These are phyloP conservation scores for Aphelenchoides fujianensis DNA, from an alignment of 1,140 invertebrate genomes.

Conservation along the genomic window DNA sequence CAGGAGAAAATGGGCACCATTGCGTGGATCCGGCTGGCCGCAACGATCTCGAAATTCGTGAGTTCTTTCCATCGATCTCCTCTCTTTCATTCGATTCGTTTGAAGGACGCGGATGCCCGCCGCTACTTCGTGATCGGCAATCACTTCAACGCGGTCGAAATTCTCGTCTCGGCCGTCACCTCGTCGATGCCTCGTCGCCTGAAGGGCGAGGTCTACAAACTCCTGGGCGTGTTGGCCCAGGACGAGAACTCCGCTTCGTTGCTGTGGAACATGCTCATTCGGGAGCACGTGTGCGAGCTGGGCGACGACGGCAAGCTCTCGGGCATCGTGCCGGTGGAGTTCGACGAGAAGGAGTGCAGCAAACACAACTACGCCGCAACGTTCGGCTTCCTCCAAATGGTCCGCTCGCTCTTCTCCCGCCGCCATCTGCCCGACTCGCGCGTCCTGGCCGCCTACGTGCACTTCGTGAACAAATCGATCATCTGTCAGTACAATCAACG, in stretches of 20 bases:
- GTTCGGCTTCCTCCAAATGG: conserved; percentile 1
- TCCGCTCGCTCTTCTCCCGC: conserved; percentile 4
- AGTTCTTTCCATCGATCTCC: neutral
- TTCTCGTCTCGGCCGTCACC: neutral
- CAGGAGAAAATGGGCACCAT: neutral
- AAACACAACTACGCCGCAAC: neutral
- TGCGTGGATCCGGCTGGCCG: conserved; percentile 8
- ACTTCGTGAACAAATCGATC: neutral
- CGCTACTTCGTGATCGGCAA: conserved; percentile 13
- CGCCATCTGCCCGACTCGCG: neutral
- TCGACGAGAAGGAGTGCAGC: neutral
- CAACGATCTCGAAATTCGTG: neutral
- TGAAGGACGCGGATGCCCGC: neutral
- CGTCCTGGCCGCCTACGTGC: neutral
- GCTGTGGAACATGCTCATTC: neutral
- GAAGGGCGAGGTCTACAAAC: conserved; percentile 11
- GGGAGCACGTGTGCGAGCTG: neutral
- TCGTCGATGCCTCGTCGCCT: neutral
- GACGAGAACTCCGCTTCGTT: neutral
- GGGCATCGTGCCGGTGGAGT: neutral
- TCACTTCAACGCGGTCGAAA: conserved; percentile 12
- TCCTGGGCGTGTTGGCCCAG: conserved; percentile 5
- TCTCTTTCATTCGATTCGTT: neutral
- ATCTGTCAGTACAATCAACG: conserved; percentile 3
- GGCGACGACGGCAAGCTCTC: neutral